phyloP scores from a whole-genome alignment of 2,888 invertebrate genomes.

The Yponomeuta sedellus region DNA sequence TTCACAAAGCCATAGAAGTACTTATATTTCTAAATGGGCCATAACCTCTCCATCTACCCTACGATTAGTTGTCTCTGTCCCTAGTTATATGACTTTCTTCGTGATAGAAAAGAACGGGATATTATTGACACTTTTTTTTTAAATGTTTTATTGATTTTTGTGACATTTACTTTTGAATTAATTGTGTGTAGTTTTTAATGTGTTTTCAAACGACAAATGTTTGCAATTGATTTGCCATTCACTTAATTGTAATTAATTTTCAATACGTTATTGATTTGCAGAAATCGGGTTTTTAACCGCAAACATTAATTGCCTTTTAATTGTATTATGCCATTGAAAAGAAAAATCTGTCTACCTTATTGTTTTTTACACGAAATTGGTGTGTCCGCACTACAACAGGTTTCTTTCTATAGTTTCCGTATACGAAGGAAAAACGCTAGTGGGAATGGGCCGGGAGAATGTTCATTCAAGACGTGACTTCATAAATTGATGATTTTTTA shows the following conservation, averaged over 20 bases:
- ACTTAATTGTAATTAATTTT: not conserved
- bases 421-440: no score
- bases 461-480: no score
- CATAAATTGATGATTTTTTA: no score
- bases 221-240: not conserved
- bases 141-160: not conserved
- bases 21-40: not conserved
- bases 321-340: not conserved
- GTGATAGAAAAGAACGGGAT: conserved; percentile 12
- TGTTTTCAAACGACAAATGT: not conserved
- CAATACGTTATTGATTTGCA: not conserved
- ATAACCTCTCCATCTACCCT: not conserved
- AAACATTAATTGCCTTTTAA: not conserved
- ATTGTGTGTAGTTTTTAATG: not conserved
- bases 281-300: not conserved
- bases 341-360: no score
- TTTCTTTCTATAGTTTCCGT: no score
- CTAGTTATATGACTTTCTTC: conserved; percentile 3
- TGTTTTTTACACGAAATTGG: no score
- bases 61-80: not conserved
- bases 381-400: no score
- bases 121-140: conserved; percentile 5
- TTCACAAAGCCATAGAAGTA: no score
- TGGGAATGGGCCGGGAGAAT: no score
- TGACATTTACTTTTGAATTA: not conserved